Percentiles rank a stretch among this genome's conserved stretches.
Conservation (phyloP, 1,140 invertebrate genomes). For the Drosophila mojavensis region DNA sequence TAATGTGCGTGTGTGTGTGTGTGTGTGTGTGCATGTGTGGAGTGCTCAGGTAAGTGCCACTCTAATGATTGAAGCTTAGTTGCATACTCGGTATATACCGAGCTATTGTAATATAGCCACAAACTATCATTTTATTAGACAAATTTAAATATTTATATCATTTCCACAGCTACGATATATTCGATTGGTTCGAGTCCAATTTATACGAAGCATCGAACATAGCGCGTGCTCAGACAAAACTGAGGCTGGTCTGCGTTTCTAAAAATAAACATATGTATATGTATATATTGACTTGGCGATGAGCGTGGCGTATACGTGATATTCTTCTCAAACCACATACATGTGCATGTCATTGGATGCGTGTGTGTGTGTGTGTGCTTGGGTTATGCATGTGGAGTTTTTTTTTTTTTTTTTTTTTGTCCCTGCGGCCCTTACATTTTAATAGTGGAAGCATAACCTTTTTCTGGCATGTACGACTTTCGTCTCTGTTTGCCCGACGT, state of each 20-base stretch:
- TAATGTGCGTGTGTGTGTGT: not conserved
- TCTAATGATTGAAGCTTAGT: not conserved
- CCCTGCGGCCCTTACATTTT: constrained; percentile 31
- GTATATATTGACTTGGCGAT: constrained; percentile 35
- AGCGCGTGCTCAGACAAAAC: constrained; percentile 22
- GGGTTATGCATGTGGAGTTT: not conserved
- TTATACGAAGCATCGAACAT: constrained; percentile 31
- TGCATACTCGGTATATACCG: too few relatives aligned
- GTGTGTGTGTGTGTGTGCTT: constrained; percentile 2
- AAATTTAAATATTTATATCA: constrained; percentile 1
- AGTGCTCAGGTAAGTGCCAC: constrained; percentile 5
- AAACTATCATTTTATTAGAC: too few relatives aligned
- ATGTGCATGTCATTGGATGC: constrained; percentile 4
- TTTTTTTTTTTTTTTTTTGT: too few relatives aligned
- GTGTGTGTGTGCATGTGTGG: not conserved
- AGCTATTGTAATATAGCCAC: too few relatives aligned
- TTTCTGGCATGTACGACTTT: constrained; percentile 25
- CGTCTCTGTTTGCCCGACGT: constrained; percentile 30
- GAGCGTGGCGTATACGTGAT: constrained; percentile 73
- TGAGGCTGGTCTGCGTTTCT: constrained; percentile 25
- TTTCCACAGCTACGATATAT: not conserved
- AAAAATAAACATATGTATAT: constrained; percentile 54
- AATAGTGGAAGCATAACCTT: constrained; percentile 28
- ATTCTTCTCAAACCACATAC: constrained; percentile 28
- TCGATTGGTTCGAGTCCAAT: not conserved